Conservation (phyloP, 2,797 vertebrate species). For the Emydoidea blandingii region DNA sequence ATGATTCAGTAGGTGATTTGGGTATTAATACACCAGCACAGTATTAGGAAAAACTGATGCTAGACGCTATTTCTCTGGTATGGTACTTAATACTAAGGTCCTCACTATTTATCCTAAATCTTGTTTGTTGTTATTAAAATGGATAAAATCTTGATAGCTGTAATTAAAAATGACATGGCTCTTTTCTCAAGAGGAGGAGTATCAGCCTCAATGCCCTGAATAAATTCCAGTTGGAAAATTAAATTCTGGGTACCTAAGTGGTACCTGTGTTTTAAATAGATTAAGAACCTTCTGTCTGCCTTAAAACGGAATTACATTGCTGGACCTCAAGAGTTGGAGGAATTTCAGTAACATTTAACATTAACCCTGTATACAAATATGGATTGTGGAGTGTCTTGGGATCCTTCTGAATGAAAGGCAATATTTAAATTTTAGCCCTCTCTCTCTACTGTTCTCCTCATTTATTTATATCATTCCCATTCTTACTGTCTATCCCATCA, state of each 20-base stretch:
- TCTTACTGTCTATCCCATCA: not conserved
- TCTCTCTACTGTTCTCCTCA: not conserved
- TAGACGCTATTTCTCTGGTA: not conserved
- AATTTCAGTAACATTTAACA: conserved; percentile 38
- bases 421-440: not conserved
- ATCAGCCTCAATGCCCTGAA: not conserved
- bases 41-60: not conserved
- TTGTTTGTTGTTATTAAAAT: not conserved
- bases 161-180: not conserved
- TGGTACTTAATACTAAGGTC: not conserved
- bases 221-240: conserved; percentile 24
- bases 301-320: conserved; percentile 26
- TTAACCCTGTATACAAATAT: not conserved
- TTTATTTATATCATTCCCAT: not conserved
- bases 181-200: not conserved
- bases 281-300: not conserved
- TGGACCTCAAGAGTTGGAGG: conserved; percentile 3
- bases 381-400: not conserved
- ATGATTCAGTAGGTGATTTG: not conserved
- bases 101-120: conserved; percentile 8
- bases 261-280: conserved; percentile 1
- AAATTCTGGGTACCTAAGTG: not conserved
- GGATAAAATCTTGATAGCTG: not conserved
- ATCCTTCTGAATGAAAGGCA: not conserved
- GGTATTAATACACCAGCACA: fast-evolving